A percentile compares a stretch with the other conserved stretches of the same genome.
These are phyloP conservation scores for Electrophaes corylata DNA, from an alignment of 2,888 invertebrate genomes.

Conservation along the genomic window DNA sequence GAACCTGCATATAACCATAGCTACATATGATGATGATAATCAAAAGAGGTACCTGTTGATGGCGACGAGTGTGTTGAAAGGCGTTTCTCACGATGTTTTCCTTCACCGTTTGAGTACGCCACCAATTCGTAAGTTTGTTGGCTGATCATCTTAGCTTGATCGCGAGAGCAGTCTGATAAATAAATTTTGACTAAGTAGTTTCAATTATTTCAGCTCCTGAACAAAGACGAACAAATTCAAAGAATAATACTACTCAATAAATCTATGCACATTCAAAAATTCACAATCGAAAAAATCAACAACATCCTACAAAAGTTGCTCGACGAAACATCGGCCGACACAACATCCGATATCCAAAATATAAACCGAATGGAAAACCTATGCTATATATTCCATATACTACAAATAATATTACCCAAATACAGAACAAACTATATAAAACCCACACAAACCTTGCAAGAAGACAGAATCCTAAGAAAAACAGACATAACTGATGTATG, in stretches of 20 bases:
- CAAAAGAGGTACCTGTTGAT: too few species aligned
- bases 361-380: conserved; percentile 58
- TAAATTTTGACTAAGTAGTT: not conserved
- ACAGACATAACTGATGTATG: conserved; percentile 67
- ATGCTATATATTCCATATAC: conserved; percentile 61
- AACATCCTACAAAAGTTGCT: conserved; percentile 50
- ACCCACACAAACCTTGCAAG: conserved; percentile 48
- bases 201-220: conserved; percentile 56
- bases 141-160: too few species aligned
- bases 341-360: conserved; percentile 53
- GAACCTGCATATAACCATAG: too few species aligned
- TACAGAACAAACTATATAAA: conserved; percentile 43
- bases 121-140: too few species aligned
- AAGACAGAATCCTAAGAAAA: conserved; percentile 50
- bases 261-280: conserved; percentile 64
- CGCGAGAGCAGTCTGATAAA: too few species aligned
- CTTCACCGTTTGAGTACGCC: too few species aligned
- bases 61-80: too few species aligned
- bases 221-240: conserved; percentile 61
- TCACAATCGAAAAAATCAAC: conserved; percentile 62
- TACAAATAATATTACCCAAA: conserved; percentile 60
- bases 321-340: conserved; percentile 40
- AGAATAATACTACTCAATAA: conserved; percentile 61
- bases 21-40: too few species aligned
- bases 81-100: too few species aligned